Conservation (phyloP, 2,113 vertebrate genomes). For the Epinephelus cyanopodus region DNA sequence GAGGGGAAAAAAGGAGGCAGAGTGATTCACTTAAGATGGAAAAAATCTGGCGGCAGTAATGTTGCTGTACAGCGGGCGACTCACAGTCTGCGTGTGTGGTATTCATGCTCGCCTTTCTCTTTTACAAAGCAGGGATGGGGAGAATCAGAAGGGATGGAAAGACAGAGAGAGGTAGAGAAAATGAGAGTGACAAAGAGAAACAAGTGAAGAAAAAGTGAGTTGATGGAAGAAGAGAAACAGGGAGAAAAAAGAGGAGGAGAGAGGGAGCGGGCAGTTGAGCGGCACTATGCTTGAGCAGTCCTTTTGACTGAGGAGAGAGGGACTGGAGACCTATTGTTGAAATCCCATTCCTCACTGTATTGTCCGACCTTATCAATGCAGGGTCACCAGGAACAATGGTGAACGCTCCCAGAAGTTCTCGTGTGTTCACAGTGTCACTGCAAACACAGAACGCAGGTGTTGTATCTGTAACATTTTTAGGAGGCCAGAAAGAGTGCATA, state of each 20-base stretch:
- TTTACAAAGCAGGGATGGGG: slow-evolving; percentile 63
- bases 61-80: slow-evolving; percentile 69
- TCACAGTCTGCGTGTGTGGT: slow-evolving; percentile 86
- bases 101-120: slow-evolving; percentile 73
- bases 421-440: slow-evolving; percentile 16
- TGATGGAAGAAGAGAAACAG: slow-evolving; percentile 55
- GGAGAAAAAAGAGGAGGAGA: slow-evolving; percentile 13
- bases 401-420: slow-evolving; percentile 41
- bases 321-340: slow-evolving; percentile 66
- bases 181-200: slow-evolving; percentile 59
- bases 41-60: slow-evolving; percentile 76
- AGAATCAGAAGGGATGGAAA: slow-evolving; percentile 63
- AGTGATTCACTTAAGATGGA: slow-evolving; percentile 75
- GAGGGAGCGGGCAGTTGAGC: slow-evolving; percentile 49
- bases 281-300: slow-evolving; percentile 77
- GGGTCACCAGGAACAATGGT: slow-evolving; percentile 56
- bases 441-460: slow-evolving; percentile 40
- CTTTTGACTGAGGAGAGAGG: slow-evolving; percentile 77
- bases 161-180: slow-evolving; percentile 53
- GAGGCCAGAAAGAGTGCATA: too few relatives aligned
- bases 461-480: slow-evolving; percentile 13
- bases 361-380: slow-evolving; percentile 74
- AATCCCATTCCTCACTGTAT: slow-evolving; percentile 77
- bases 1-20: slow-evolving; percentile 27
- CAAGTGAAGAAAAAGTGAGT: slow-evolving; percentile 59